Evolutionary conservation across 2,113 vertebrate species (phyloP).

Genomic region (Pteropus alecto): DNA sequence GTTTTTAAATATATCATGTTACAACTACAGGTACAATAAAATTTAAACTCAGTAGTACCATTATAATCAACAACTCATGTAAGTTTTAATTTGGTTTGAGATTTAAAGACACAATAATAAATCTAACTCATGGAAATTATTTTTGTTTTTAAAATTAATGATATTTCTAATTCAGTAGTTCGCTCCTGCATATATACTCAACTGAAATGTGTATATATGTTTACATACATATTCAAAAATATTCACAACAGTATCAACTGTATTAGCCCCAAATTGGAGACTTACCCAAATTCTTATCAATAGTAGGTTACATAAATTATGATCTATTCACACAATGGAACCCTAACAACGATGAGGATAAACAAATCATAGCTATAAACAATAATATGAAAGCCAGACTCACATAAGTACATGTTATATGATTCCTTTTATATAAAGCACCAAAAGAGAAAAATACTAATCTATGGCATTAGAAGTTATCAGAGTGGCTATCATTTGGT

Average conservation of each 20-base stretch:
- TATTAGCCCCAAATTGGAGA: neutral
- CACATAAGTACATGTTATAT: neutral
- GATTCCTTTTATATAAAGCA: neutral
- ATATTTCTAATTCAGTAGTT: neutral
- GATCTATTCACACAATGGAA: neutral
- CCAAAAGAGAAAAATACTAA: neutral
- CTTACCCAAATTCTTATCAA: neutral
- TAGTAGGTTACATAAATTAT: neutral
- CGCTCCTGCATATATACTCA: neutral
- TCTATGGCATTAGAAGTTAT: neutral
- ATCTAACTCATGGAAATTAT: neutral
- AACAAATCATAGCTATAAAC: neutral
- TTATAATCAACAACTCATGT: neutral
- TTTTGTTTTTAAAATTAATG: conserved; percentile 21
- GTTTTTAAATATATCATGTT: neutral
- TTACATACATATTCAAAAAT: neutral
- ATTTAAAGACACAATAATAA: neutral
- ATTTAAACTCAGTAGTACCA: neutral
- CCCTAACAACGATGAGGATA: neutral
- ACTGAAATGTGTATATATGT: neutral
- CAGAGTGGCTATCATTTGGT: neutral
- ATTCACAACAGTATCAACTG: neutral
- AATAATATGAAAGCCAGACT: neutral
- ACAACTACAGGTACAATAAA: neutral
- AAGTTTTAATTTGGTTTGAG: neutral